A percentile compares a stretch with the other conserved stretches of the same genome.
phyloP scores from a whole-genome alignment of 2,113 vertebrate species.

The Egretta garzetta region DNA sequence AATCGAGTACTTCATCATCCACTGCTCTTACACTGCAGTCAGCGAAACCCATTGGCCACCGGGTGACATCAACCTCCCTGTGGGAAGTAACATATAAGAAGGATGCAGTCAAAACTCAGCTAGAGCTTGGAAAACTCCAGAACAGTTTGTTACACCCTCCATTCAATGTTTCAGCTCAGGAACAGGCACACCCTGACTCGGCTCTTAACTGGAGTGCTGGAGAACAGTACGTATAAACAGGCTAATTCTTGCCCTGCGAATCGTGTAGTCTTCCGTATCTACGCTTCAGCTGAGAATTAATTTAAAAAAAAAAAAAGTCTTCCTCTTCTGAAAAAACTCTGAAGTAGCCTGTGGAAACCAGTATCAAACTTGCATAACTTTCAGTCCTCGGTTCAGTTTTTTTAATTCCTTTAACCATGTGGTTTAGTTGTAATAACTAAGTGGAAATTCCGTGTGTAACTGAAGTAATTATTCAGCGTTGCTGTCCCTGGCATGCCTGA shows the following conservation, averaged over 20 bases:
- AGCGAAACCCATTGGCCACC: rapidly evolving
- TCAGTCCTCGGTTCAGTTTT: rapidly evolving
- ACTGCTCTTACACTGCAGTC: background rate
- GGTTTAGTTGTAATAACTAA: background rate
- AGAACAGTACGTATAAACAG: background rate
- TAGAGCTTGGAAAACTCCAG: background rate
- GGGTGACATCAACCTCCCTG: background rate
- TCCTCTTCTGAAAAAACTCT: background rate
- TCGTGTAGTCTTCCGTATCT: background rate
- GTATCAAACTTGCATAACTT: background rate
- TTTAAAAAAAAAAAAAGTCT: background rate
- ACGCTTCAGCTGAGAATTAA: background rate
- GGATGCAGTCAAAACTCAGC: background rate
- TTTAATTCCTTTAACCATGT: background rate
- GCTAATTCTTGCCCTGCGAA: background rate
- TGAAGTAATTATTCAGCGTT: background rate
- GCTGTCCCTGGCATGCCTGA: background rate
- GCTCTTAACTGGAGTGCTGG: background rate
- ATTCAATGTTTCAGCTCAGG: background rate
- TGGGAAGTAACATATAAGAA: background rate
- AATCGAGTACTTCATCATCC: background rate
- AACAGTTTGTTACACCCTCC: background rate
- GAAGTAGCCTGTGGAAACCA: background rate
- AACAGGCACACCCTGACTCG: rapidly evolving
- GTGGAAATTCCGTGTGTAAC: background rate